Evolutionary conservation across 2,113 vertebrate genomes (phyloP).

Genomic region (Microtus ochrogaster): DNA sequence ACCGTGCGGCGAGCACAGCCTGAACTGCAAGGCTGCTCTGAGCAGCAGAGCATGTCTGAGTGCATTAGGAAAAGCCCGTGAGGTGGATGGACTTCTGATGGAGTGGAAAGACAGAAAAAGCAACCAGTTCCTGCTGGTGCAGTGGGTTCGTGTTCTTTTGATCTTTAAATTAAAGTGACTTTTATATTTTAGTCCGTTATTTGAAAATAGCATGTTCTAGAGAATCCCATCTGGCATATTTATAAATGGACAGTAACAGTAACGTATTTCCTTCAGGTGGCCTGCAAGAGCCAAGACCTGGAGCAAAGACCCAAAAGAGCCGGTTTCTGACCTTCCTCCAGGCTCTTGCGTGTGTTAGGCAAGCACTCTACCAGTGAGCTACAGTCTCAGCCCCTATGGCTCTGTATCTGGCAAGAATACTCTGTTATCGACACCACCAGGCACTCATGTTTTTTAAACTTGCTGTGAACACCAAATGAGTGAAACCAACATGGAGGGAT

Average conservation of each 20-base stretch:
- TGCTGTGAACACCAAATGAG: not conserved
- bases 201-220: not conserved
- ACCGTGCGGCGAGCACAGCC: not conserved
- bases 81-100: not conserved
- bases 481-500: no score
- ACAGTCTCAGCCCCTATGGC: rapidly evolving
- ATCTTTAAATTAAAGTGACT: conserved; percentile 5
- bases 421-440: not conserved
- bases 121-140: not conserved
- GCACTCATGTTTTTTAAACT: not conserved
- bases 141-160: not conserved
- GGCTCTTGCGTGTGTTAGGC: not conserved
- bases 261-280: not conserved
- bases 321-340: rapidly evolving
- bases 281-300: not conserved
- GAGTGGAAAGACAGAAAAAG: not conserved
- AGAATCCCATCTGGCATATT: not conserved
- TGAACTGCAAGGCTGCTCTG: not conserved
- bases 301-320: not conserved
- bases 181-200: not conserved
- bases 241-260: not conserved
- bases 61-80: not conserved
- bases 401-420: not conserved
- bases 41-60: not conserved
- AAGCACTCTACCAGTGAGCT: not conserved